A percentile compares a stretch with the other conserved stretches of the same genome.
Conservation (phyloP, 92 coral and sea anemone genomes). For the Siderastrea siderea region DNA sequence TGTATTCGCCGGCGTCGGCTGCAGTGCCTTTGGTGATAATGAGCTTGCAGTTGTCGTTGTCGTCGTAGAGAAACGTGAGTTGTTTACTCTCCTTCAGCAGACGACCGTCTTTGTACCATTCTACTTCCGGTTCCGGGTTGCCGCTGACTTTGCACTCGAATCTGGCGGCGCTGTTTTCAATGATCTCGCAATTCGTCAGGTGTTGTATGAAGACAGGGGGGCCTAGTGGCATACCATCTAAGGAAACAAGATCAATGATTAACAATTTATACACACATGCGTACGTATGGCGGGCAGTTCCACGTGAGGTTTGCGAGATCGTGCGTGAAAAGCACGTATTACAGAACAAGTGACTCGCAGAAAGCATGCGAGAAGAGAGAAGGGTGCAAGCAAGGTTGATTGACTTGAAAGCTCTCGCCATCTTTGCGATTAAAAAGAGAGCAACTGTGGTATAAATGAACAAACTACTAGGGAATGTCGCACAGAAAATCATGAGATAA, state of each 20-base stretch:
- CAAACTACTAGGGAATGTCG: no score
- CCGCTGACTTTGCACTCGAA: constrained; percentile 95
- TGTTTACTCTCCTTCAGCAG: constrained; percentile 94
- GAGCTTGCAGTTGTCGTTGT: constrained; percentile 92
- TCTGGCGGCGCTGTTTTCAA: constrained; percentile 98
- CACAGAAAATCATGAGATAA: no score
- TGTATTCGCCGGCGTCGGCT: constrained; percentile 97
- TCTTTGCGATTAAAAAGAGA: no score
- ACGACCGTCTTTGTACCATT: constrained; percentile 94
- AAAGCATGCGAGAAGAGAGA: background rate
- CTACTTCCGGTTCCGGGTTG: constrained; percentile 94
- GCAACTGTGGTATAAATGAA: no score
- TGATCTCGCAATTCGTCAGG: constrained; percentile 93
- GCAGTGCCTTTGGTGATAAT: constrained; percentile 96
- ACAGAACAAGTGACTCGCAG: no score
- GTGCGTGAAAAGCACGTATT: background rate
- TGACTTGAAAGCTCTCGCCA: background rate
- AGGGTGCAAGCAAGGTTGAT: background rate
- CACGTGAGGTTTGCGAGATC: constrained; percentile 7
- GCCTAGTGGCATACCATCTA: constrained; percentile 96
- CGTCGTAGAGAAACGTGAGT: constrained; percentile 96
- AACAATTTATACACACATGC: constrained; percentile 40
- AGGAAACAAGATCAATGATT: constrained; percentile 65
- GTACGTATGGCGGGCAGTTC: constrained; percentile 49
- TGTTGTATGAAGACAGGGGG: constrained; percentile 92